Conservation (phyloP, 64 coral and sea anemone genomes). For the Montipora efflorescens region DNA sequence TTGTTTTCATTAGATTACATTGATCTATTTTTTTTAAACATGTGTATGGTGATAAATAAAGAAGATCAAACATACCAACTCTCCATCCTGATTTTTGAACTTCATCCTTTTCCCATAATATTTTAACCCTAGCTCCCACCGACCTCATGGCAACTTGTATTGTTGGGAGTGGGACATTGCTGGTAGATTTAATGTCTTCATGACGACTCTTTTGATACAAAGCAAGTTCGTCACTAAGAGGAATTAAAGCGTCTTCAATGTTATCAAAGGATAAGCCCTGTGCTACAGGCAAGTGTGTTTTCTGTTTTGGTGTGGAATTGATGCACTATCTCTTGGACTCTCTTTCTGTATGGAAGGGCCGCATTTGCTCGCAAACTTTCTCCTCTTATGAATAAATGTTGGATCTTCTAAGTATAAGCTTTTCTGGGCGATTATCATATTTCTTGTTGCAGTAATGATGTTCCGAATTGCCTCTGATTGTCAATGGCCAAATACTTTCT, state of each 20-base stretch:
- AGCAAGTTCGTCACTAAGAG: not conserved
- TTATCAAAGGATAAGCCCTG: not conserved
- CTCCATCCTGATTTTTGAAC: conserved; percentile 29
- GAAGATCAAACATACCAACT: not conserved
- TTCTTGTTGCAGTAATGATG: no score
- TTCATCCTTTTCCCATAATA: conserved; percentile 47
- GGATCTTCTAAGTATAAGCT: conserved; percentile 59
- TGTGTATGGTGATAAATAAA: no score
- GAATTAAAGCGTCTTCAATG: not conserved
- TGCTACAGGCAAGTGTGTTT: not conserved
- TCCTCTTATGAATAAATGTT: conserved; percentile 27
- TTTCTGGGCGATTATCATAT: conserved; percentile 41
- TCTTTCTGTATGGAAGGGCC: conserved; percentile 10
- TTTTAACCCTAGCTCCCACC: conserved; percentile 17
- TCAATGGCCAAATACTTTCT: no score
- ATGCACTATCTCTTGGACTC: conserved; percentile 20
- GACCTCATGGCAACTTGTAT: not conserved
- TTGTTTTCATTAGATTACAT: no score
- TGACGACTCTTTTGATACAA: not conserved
- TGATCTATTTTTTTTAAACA: not conserved
- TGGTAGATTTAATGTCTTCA: not conserved
- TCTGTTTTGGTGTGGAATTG: conserved; percentile 35
- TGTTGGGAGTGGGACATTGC: not conserved
- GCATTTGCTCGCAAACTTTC: conserved; percentile 12
- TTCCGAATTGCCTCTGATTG: not conserved